Conservation (phyloP, 2,113 vertebrate genomes). For the Oryzias curvinotus region DNA sequence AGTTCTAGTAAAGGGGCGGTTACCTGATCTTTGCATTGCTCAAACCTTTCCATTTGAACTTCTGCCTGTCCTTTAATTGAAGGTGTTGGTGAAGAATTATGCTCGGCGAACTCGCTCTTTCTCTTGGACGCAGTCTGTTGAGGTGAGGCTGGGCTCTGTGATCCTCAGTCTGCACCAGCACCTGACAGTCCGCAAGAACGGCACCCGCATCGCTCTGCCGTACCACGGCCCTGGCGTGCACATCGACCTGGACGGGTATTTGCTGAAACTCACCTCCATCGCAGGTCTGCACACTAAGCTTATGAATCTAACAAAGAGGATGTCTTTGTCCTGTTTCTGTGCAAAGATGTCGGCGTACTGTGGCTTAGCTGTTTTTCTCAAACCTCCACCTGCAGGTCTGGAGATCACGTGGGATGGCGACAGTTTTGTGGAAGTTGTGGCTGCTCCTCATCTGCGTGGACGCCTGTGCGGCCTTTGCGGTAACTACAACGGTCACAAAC, state of each 20-base stretch:
- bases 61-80: no score
- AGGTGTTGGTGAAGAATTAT: slow-evolving; percentile 94
- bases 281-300: slow-evolving; percentile 76
- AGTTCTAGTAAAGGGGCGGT: no score
- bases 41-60: no score
- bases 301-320: no score
- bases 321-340: no score
- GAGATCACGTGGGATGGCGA: slow-evolving; percentile 99
- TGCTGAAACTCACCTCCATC: slow-evolving; percentile 92
- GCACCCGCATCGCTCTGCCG: slow-evolving; percentile 89
- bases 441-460: slow-evolving; percentile 89
- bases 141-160: slow-evolving; percentile 82
- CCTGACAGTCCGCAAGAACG: slow-evolving; percentile 92
- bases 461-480: slow-evolving; percentile 95
- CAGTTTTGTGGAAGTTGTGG: slow-evolving; percentile 97
- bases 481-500: slow-evolving; percentile 96
- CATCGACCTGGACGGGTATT: slow-evolving; percentile 93
- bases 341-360: no score
- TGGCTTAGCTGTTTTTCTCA: not conserved
- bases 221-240: slow-evolving; percentile 86
- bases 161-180: slow-evolving; percentile 93
- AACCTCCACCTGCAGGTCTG: slow-evolving; percentile 76
- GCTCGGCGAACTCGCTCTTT: slow-evolving; percentile 93
- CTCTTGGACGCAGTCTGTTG: slow-evolving; percentile 97
- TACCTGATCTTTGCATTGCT: no score